A percentile compares a stretch with the other conserved stretches of the same genome.
Conservation (phyloP, 2,113 vertebrate genomes). For the Nerophis lumbriciformis region DNA sequence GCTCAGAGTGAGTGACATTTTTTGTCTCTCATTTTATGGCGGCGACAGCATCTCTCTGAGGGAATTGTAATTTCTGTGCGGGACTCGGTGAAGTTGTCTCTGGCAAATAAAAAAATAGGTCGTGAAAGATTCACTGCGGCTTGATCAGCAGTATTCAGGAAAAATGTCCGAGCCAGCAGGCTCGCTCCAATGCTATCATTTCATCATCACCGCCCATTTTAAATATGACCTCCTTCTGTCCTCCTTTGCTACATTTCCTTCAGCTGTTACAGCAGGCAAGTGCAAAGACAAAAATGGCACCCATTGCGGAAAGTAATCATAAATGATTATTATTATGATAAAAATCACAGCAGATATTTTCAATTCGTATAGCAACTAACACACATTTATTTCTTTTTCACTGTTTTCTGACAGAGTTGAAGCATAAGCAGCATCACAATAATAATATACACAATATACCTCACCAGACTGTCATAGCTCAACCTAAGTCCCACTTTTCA, state of each 20-base stretch:
- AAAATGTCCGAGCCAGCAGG: constrained; percentile 45
- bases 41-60: neutral
- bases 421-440: too few relatives aligned
- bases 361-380: too few relatives aligned
- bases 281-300: too few relatives aligned
- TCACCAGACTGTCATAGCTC: too few relatives aligned
- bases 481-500: too few relatives aligned
- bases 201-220: constrained; percentile 31
- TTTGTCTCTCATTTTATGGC: neutral
- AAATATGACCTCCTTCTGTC: constrained; percentile 37
- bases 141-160: constrained; percentile 50
- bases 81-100: constrained; percentile 26
- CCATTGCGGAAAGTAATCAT: too few relatives aligned
- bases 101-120: constrained; percentile 31
- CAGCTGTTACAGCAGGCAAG: constrained; percentile 23
- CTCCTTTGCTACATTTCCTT: constrained; percentile 26
- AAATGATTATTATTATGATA: too few relatives aligned
- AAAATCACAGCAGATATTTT: too few relatives aligned
- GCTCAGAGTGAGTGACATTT: neutral
- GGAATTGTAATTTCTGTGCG: constrained; percentile 13
- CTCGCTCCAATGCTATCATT: constrained; percentile 33
- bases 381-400: too few relatives aligned
- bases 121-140: constrained; percentile 37
- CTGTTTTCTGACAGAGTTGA: too few relatives aligned
- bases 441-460: too few relatives aligned